Evolutionary conservation across 2,113 vertebrate genomes (phyloP).

Genomic region (Python bivittatus): DNA sequence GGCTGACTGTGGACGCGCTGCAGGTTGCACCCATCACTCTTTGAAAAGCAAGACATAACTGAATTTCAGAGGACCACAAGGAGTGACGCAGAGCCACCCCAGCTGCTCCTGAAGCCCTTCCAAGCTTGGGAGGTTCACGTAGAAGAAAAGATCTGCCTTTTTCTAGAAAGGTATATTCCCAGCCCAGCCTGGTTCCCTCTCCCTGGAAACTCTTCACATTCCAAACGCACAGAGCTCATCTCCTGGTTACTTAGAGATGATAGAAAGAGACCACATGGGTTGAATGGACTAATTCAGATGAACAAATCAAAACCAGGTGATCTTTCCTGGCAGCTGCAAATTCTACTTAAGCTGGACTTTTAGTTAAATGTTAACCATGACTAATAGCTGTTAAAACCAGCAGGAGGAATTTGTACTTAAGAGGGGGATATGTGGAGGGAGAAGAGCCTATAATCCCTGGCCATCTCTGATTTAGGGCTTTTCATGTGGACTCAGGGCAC

Average conservation of each 20-base stretch:
- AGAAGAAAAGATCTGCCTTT: neutral
- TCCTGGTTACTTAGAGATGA: neutral
- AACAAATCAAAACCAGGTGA: neutral
- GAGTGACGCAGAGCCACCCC: neutral
- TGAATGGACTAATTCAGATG: neutral
- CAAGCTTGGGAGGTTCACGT: neutral
- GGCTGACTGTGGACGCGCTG: neutral
- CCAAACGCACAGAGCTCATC: neutral
- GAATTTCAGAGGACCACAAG: neutral
- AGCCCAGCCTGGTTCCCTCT: neutral
- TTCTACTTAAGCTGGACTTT: neutral
- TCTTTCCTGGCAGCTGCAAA: neutral
- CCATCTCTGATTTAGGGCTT: neutral
- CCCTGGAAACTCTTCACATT: neutral
- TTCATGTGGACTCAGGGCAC: neutral
- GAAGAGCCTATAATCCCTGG: neutral
- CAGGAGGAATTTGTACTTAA: neutral
- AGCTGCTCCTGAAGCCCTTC: neutral
- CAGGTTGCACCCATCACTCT: neutral
- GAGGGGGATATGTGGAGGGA: neutral
- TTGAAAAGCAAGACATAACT: neutral
- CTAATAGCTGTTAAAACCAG: neutral
- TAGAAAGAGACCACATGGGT: neutral
- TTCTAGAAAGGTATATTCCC: too few species aligned
- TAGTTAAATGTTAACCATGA: neutral